These are phyloP conservation scores for Toxotes jaculatrix DNA, from an alignment of 2,113 vertebrate species.

Conservation along the genomic window DNA sequence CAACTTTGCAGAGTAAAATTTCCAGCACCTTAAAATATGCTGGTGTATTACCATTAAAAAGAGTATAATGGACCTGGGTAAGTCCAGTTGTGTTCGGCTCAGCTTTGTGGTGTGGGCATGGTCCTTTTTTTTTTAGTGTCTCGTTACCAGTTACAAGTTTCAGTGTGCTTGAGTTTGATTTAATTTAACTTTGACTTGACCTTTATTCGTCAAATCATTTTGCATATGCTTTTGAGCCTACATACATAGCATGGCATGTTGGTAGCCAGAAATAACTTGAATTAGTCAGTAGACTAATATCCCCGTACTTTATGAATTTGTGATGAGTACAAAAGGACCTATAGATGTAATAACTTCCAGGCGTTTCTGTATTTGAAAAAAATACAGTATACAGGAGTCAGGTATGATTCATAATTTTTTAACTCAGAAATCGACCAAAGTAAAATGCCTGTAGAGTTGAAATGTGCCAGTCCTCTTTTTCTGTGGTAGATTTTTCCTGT, in stretches of 20 bases:
- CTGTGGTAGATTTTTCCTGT: not conserved
- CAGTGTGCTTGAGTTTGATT: slow-evolving; percentile 38
- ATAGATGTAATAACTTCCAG: slow-evolving; percentile 19
- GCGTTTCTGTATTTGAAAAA: slow-evolving; percentile 10
- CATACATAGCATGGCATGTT: slow-evolving; percentile 38
- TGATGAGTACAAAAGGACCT: slow-evolving; percentile 9
- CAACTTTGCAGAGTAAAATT: not conserved
- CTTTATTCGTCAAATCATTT: slow-evolving; percentile 39
- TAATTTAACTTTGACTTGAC: slow-evolving; percentile 9
- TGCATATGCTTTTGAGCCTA: slow-evolving; percentile 10
- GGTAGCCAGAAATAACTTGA: slow-evolving; percentile 39
- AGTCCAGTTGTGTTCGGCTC: slow-evolving; percentile 68
- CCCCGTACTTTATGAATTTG: slow-evolving; percentile 1
- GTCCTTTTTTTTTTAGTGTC: slow-evolving; percentile 52
- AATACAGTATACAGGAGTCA: not conserved
- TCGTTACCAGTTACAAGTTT: slow-evolving; percentile 15
- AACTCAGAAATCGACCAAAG: slow-evolving; percentile 24
- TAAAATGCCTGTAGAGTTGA: not conserved
- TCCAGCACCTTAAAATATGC: not conserved
- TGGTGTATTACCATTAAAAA: not conserved
- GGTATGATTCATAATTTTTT: slow-evolving; percentile 31
- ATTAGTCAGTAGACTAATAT: slow-evolving; percentile 8
- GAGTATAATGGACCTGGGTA: slow-evolving; percentile 10
- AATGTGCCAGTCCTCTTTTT: slow-evolving; percentile 5
- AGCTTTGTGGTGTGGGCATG: slow-evolving; percentile 71